These are phyloP conservation scores for Chironomus riparius DNA, from an alignment of 2,888 invertebrate species.

Conservation along the genomic window DNA sequence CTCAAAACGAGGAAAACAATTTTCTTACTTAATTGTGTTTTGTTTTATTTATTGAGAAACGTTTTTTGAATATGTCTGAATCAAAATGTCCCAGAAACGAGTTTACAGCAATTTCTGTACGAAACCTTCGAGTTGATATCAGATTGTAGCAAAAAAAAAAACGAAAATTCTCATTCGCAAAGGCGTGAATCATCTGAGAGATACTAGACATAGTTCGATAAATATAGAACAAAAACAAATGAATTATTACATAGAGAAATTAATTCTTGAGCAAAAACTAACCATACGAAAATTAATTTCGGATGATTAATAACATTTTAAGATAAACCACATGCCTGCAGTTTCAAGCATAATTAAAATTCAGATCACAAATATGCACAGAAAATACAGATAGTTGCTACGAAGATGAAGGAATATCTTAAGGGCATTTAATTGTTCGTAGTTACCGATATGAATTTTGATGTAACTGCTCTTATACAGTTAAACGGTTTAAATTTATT, in stretches of 20 bases:
- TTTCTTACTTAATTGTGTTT: too few relatives aligned
- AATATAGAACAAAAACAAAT: not conserved
- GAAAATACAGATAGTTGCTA: not conserved
- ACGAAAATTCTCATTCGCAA: not conserved
- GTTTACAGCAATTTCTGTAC: too few relatives aligned
- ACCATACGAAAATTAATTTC: conserved; percentile 16
- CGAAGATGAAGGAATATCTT: not conserved
- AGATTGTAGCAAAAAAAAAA: not conserved
- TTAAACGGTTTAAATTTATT: too few relatives aligned
- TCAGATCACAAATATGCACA: conserved; percentile 3
- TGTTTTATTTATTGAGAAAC: too few relatives aligned
- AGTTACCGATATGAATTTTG: not conserved
- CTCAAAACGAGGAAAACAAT: too few relatives aligned
- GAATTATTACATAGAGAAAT: not conserved
- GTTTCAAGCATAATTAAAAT: conserved; percentile 2
- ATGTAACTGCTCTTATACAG: not conserved
- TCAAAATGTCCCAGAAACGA: too few relatives aligned
- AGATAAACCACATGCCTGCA: conserved; percentile 14
- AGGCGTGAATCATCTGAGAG: too few relatives aligned
- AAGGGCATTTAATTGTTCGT: not conserved
- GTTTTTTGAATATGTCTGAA: too few relatives aligned
- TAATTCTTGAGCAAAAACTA: too few relatives aligned
- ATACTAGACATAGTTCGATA: not conserved
- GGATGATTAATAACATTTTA: conserved; percentile 13
- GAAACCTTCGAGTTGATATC: not conserved